Percentiles rank a stretch among this genome's conserved stretches.
These are phyloP conservation scores for Spongilla lacustris DNA, from an alignment of 37 sponge, comb jelly and placozoan genomes.

Conservation along the genomic window DNA sequence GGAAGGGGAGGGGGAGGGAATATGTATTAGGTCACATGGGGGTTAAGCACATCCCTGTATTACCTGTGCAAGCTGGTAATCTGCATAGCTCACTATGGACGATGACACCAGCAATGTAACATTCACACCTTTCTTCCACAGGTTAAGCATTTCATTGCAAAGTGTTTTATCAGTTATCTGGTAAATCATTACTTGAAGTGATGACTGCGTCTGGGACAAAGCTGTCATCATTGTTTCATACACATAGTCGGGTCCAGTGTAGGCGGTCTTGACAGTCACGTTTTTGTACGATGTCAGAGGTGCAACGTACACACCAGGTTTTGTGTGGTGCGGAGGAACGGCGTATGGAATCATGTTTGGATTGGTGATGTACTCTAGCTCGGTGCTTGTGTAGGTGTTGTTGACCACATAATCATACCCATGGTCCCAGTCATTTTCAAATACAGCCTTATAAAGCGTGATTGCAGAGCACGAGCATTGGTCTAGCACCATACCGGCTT, in stretches of 20 bases:
- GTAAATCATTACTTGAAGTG: conserved; percentile 50
- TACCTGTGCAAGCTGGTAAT: conserved; percentile 65
- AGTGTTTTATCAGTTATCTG: conserved; percentile 72
- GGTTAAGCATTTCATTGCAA: conserved; percentile 47
- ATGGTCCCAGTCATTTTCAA: conserved; percentile 79
- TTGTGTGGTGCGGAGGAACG: neutral
- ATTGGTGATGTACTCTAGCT: conserved; percentile 69
- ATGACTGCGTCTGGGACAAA: conserved; percentile 22
- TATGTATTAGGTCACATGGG: too few species aligned
- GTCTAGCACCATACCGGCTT: conserved; percentile 81
- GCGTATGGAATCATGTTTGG: conserved; percentile 18
- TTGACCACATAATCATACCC: conserved; percentile 45
- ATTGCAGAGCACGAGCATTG: conserved; percentile 41
- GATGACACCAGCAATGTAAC: conserved; percentile 69
- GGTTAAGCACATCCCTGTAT: too few species aligned
- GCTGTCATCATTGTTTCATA: conserved; percentile 23
- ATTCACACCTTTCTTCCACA: conserved; percentile 66
- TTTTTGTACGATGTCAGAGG: conserved; percentile 8
- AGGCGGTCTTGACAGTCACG: conserved; percentile 51
- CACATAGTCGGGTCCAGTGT: conserved; percentile 77
- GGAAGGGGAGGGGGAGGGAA: neutral
- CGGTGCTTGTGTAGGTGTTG: conserved; percentile 50
- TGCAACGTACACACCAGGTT: conserved; percentile 72
- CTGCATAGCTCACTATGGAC: conserved; percentile 56
- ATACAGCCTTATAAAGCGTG: conserved; percentile 65